Conservation (phyloP, 2,797 vertebrate genomes). For the Cetoscarus ocellatus region DNA sequence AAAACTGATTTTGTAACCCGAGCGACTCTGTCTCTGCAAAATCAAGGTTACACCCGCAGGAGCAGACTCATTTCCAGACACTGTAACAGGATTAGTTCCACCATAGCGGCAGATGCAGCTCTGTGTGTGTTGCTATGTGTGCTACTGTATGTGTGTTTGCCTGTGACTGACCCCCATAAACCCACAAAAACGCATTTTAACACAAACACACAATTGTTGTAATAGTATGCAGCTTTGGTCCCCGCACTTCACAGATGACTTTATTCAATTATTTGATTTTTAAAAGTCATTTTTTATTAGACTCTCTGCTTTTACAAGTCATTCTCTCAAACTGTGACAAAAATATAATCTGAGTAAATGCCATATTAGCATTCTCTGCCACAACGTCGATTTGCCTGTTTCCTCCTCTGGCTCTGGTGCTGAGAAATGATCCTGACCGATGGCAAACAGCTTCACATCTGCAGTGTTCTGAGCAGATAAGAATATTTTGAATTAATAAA, state of each 20-base stretch:
- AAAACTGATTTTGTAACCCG: conserved; percentile 50
- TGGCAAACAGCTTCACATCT: conserved; percentile 46
- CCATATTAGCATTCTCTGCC: conserved; percentile 55
- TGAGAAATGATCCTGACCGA: conserved; percentile 44
- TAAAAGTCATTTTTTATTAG: conserved; percentile 31
- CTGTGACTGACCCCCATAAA: conserved; percentile 11
- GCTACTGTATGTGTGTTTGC: conserved; percentile 11
- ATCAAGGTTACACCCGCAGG: conserved; percentile 59
- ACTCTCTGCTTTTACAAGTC: conserved; percentile 26
- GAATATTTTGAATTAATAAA: conserved; percentile 50
- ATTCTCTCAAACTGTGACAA: conserved; percentile 27
- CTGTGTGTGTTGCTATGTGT: conserved; percentile 43
- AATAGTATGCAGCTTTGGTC: conserved; percentile 8
- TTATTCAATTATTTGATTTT: conserved; percentile 36
- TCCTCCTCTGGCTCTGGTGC: conserved; percentile 40
- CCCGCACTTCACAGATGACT: conserved; percentile 12
- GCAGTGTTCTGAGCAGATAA: conserved; percentile 34
- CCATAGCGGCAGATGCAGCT: conserved; percentile 47
- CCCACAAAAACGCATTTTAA: conserved; percentile 5
- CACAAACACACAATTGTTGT: conserved; percentile 10
- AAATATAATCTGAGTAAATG: conserved; percentile 29
- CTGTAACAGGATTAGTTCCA: conserved; percentile 74
- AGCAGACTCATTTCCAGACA: conserved; percentile 67
- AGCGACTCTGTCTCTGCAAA: conserved; percentile 49
- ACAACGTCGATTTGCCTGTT: conserved; percentile 14